Evolutionary conservation across 1,140 invertebrate genomes (phyloP), one percentile per base, ranked within the genome.

Genomic region (Drosophila ohnishii): DNA sequence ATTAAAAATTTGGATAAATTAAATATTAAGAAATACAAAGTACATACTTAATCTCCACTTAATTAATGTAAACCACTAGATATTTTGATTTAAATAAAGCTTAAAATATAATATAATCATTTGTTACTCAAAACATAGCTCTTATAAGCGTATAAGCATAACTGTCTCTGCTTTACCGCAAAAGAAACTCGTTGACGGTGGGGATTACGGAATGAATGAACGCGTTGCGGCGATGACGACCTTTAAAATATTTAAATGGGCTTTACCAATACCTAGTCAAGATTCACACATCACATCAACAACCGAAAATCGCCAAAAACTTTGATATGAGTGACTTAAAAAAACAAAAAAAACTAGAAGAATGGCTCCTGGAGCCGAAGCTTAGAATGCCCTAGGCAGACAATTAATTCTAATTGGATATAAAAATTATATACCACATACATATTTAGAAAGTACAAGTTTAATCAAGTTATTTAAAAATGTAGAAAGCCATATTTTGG

Each of bases 201-300:
- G 19, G 13, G 51, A 55, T 55, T 55, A 37, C 51, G 51, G 51
- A 55, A 22, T 19, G 55, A 66, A 35, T 55, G 39, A 10, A 32
- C 13, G 57, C 40, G 32, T 19, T 30, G 22, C 30, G 47, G 22
- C 30, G 28, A 34, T 53, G 37, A 39, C 40, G 53, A 70, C 39
- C 64, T 77, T 70, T 45, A 55, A 53, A 47, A 25, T 59, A 67
- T 70, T 55, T 60, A 62, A 71, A 63, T 77, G 32, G 48, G 48
- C 28, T 30, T 37, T 55, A 37, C 22, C n/a, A 37, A 55, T 55
- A 55, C 51, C 51, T 37, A n/a, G 34, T 37, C 34, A 55, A 55
- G 51, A 37, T 37, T 55, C 51, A 55, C 51, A 55, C 51, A 55
- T 25, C 47, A 11, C 47, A 50, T 7, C n/a, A 19, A 34, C 10